Evolutionary conservation across 2,113 vertebrate genomes (phyloP).

Genomic region (Eubucco bourcierii): DNA sequence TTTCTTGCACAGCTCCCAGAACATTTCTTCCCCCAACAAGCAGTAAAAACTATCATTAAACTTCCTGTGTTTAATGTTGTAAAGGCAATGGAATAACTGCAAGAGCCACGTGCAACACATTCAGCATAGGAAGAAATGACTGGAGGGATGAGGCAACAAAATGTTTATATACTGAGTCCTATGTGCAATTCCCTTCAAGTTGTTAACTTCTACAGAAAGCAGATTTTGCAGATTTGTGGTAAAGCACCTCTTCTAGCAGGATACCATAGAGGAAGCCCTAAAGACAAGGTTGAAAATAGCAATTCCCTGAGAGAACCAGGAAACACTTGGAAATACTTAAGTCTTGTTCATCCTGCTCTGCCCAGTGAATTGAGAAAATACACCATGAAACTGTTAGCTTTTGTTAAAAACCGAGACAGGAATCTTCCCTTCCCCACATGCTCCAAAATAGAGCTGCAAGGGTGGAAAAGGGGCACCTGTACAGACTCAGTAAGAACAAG

Average conservation of each 20-base stretch:
- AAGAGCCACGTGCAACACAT: neutral
- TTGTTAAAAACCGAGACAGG: neutral
- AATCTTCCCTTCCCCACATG: accelerated
- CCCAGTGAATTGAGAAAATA: neutral
- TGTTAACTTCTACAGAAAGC: neutral
- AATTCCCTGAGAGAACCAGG: neutral
- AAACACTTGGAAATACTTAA: neutral
- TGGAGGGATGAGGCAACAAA: neutral
- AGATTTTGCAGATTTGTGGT: neutral
- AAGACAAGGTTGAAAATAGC: neutral
- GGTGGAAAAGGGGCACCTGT: accelerated
- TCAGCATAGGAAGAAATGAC: neutral
- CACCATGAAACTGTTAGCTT: neutral
- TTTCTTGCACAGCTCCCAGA: neutral
- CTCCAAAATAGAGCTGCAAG: neutral
- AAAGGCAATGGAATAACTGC: neutral
- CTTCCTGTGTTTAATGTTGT: neutral
- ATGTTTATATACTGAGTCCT: neutral
- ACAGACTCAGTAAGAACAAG: neutral
- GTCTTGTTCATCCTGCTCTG: neutral
- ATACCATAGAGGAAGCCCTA: neutral
- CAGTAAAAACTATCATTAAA: neutral
- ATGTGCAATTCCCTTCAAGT: neutral
- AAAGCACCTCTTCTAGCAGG: neutral
- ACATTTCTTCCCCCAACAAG: accelerated